Conservation (phyloP, 2,113 vertebrate genomes). For the Nanorana parkeri region DNA sequence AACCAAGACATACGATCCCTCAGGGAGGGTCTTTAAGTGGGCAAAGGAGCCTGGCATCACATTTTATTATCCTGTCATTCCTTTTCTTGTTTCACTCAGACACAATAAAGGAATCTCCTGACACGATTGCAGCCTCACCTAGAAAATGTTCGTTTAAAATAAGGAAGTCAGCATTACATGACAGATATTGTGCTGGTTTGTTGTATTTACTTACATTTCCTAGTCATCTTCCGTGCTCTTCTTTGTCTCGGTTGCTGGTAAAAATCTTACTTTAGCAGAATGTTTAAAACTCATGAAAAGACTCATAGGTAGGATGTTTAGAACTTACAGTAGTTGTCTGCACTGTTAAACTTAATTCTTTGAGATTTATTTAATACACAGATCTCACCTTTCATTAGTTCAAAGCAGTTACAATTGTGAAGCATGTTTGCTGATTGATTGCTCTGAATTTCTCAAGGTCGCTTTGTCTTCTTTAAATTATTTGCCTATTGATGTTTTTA, state of each 20-base stretch:
- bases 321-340: too few species aligned
- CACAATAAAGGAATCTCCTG: conserved; percentile 71
- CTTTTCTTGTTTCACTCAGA: conserved; percentile 53
- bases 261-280: not conserved
- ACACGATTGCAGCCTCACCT: conserved; percentile 72
- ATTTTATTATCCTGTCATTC: conserved; percentile 82
- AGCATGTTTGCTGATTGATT: too few species aligned
- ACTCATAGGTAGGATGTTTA: too few species aligned
- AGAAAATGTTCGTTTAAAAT: conserved; percentile 68
- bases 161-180: conserved; percentile 73
- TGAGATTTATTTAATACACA: too few species aligned
- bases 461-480: too few species aligned
- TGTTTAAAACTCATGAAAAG: not conserved
- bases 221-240: conserved; percentile 63
- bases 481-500: too few species aligned
- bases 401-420: too few species aligned
- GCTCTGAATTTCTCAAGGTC: too few species aligned
- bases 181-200: conserved; percentile 69
- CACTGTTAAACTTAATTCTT: too few species aligned
- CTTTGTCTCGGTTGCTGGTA: conserved; percentile 34
- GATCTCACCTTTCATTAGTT: too few species aligned
- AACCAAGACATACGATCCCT: conserved; percentile 85
- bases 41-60: conserved; percentile 73
- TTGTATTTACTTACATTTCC: conserved; percentile 69
- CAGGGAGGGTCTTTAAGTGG: conserved; percentile 87